phyloP scores from a whole-genome alignment of 1,140 invertebrate genomes.

The Heliconius himera region DNA sequence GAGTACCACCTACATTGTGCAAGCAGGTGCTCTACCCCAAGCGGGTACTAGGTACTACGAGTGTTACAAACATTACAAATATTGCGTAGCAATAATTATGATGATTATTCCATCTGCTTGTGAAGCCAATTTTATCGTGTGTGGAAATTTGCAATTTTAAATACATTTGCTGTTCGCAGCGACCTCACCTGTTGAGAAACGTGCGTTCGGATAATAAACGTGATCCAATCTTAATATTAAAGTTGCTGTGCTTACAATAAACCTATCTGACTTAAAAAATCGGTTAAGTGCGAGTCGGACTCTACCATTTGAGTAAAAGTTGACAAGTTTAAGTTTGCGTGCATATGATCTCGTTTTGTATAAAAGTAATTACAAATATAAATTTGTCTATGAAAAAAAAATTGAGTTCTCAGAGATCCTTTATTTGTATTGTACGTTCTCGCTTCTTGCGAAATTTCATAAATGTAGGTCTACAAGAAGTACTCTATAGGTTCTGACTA shows the following conservation, averaged over 20 bases:
- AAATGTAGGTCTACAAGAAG: too few relatives aligned
- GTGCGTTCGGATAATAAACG: neutral
- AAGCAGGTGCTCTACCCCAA: neutral
- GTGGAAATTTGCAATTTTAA: conserved; percentile 14
- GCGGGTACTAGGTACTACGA: neutral
- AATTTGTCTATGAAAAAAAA: too few relatives aligned
- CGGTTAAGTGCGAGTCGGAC: too few relatives aligned
- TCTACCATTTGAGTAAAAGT: too few relatives aligned
- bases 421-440: too few relatives aligned
- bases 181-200: conserved; percentile 1
- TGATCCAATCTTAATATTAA: conserved; percentile 5
- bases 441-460: too few relatives aligned
- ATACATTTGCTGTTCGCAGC: conserved; percentile 6
- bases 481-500: too few relatives aligned
- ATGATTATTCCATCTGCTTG: conserved; percentile 8
- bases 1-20: neutral
- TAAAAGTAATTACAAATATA: too few relatives aligned
- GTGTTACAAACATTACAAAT: neutral
- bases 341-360: too few relatives aligned
- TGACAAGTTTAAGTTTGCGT: too few relatives aligned
- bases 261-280: neutral
- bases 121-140: conserved; percentile 2
- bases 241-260: neutral
- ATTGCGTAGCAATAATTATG: conserved; percentile 16
- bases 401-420: too few relatives aligned